Evolutionary conservation across 2,888 invertebrate genomes (phyloP).

Genomic region (Meteorus cinctellus): DNA sequence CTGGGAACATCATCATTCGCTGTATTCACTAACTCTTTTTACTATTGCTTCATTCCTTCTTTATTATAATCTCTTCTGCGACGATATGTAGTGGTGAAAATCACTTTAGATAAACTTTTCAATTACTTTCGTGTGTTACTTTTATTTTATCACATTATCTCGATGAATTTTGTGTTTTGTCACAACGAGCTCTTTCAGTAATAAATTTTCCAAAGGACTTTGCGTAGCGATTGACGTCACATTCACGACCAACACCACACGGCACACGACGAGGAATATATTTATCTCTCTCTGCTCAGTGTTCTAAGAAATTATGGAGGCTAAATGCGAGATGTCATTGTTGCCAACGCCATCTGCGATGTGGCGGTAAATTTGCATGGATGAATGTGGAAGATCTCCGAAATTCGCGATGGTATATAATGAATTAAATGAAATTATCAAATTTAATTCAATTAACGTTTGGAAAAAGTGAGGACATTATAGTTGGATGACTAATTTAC

Average conservation of each 20-base stretch:
- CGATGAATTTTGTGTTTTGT: not conserved
- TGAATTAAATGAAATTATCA: too few relatives aligned
- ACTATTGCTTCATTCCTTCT: not conserved
- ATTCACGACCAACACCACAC: not conserved
- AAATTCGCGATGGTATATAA: too few relatives aligned
- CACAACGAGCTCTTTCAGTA: not conserved
- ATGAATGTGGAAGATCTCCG: too few relatives aligned
- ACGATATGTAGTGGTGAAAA: not conserved
- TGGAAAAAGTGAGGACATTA: too few relatives aligned
- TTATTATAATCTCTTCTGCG: not conserved
- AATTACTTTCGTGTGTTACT: not conserved
- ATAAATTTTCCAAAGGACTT: conserved; percentile 22
- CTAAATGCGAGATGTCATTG: conserved; percentile 1
- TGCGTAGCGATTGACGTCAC: conserved; percentile 58
- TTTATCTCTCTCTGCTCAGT: conserved; percentile 26
- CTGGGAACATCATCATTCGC: not conserved
- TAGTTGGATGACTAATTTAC: too few relatives aligned
- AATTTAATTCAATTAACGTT: too few relatives aligned
- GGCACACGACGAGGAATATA: conserved; percentile 52
- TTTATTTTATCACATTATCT: not conserved
- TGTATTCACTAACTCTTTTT: not conserved
- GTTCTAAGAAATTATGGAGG: conserved; percentile 58
- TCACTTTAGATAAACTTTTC: not conserved
- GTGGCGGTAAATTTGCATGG: conserved; percentile 47
- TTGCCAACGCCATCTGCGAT: conserved; percentile 39